Evolutionary conservation across 1,140 invertebrate genomes (phyloP).

Genomic region (Leptinotarsa texana): DNA sequence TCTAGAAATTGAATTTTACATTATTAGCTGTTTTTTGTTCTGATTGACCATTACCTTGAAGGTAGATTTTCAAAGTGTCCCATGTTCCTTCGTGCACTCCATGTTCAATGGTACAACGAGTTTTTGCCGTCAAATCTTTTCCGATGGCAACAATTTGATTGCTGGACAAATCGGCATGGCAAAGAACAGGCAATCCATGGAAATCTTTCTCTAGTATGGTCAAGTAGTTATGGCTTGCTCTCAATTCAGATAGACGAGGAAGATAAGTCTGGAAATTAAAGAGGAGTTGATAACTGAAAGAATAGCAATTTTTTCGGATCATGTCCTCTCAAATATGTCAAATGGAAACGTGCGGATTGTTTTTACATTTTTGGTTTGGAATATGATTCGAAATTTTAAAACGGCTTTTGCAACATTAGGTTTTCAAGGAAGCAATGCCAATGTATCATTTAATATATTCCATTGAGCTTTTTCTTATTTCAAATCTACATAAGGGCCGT

Average conservation of each 20-base stretch:
- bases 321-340: not conserved
- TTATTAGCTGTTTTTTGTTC: not conserved
- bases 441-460: no score
- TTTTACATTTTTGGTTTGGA: no score
- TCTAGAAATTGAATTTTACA: conserved; percentile 59
- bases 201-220: conserved; percentile 75
- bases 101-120: conserved; percentile 70
- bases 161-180: conserved; percentile 74
- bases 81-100: conserved; percentile 63
- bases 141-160: conserved; percentile 74
- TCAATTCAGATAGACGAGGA: conserved; percentile 72
- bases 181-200: conserved; percentile 76
- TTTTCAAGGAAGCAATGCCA: no score
- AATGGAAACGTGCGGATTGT: not conserved
- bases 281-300: conserved; percentile 20
- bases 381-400: no score
- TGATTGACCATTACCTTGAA: conserved; percentile 65
- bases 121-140: conserved; percentile 75
- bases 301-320: not conserved
- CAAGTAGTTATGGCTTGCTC: conserved; percentile 74
- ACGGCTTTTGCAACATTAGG: no score
- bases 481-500: no score
- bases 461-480: no score
- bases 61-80: conserved; percentile 74
- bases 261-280: conserved; percentile 70